These are phyloP conservation scores for Dipodomys stephensi DNA, from an alignment of 2,113 vertebrate species.

Conservation along the genomic window DNA sequence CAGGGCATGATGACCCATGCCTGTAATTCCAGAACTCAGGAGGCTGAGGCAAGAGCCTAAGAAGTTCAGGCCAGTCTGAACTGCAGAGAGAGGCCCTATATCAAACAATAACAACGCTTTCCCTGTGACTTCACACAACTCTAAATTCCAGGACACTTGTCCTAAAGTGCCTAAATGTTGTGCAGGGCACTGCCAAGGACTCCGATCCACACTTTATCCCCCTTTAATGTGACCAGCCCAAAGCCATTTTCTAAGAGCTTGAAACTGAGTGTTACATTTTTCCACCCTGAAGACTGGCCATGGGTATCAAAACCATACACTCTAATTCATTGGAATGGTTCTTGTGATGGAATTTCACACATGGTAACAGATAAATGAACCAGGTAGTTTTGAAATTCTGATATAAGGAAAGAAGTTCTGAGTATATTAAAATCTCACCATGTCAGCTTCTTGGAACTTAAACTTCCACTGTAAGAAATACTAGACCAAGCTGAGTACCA, in stretches of 20 bases:
- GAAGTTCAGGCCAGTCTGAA: background rate
- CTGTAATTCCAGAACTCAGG: background rate
- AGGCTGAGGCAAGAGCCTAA: background rate
- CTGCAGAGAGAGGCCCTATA: background rate
- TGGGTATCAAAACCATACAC: background rate
- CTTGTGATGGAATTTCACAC: background rate
- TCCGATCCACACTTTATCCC: background rate
- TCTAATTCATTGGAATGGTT: background rate
- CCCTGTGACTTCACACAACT: background rate
- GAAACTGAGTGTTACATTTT: background rate
- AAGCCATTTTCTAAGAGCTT: background rate
- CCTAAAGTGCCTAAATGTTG: background rate
- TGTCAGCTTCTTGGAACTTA: background rate
- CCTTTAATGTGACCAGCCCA: background rate
- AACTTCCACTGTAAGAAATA: background rate
- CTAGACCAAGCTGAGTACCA: too few relatives aligned
- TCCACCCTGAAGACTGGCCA: background rate
- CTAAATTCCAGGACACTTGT: background rate
- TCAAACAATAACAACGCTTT: background rate
- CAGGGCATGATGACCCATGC: background rate
- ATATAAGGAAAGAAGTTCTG: background rate
- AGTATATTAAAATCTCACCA: background rate
- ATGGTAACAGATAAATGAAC: background rate
- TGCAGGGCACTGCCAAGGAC: background rate
- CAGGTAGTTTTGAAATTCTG: background rate